A percentile compares a stretch with the other conserved stretches of the same genome.
phyloP scores from a whole-genome alignment of 2,113 vertebrate genomes.

The Trichomycterus rosablanca region DNA sequence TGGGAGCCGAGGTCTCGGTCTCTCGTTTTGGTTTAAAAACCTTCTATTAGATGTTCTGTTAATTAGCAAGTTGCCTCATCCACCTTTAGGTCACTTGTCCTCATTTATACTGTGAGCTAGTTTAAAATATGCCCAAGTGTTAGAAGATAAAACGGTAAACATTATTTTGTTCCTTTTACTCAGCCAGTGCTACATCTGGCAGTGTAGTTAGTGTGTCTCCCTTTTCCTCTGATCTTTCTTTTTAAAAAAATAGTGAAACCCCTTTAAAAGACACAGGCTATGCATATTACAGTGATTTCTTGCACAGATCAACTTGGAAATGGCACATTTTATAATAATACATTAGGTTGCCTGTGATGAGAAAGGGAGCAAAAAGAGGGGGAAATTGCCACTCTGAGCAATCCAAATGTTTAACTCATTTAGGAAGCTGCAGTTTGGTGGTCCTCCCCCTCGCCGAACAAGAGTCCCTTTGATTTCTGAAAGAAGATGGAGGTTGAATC shows the following conservation, averaged over 20 bases:
- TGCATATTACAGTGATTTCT: conserved; percentile 41
- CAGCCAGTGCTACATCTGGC: conserved; percentile 25
- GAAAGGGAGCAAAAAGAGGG: conserved; percentile 35
- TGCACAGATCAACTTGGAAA: conserved; percentile 37
- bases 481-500: conserved; percentile 74
- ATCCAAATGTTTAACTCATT: conserved; percentile 77
- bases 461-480: conserved; percentile 77
- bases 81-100: conserved; percentile 6
- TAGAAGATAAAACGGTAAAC: conserved; percentile 29
- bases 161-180: conserved; percentile 37
- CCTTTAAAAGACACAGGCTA: conserved; percentile 22
- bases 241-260: conserved; percentile 24
- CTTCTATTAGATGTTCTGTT: neutral
- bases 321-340: conserved; percentile 46
- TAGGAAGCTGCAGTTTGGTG: conserved; percentile 71
- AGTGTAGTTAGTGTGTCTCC: neutral
- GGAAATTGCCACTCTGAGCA: conserved; percentile 61
- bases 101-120: conserved; percentile 22
- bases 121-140: too few relatives aligned
- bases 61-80: neutral
- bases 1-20: neutral
- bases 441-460: conserved; percentile 64
- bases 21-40: conserved; percentile 3
- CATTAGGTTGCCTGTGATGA: conserved; percentile 47
- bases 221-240: neutral